Conservation (phyloP, 2,113 vertebrate genomes). For the Tyrannus savana region DNA sequence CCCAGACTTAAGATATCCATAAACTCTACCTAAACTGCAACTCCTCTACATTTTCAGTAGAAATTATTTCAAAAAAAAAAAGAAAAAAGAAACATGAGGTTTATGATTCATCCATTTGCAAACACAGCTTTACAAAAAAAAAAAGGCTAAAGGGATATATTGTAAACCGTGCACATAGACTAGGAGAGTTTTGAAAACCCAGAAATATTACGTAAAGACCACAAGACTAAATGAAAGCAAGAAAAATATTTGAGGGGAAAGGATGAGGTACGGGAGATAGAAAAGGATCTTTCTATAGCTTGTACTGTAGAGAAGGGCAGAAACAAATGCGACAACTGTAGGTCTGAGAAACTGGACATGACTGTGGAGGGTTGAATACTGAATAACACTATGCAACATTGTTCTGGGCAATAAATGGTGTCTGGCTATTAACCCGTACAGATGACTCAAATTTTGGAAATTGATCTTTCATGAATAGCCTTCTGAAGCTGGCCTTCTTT, state of each 20-base stretch:
- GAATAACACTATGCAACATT: not conserved
- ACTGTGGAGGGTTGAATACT: not conserved
- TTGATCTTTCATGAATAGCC: not conserved
- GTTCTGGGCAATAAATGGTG: not conserved
- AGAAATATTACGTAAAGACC: conserved; percentile 15
- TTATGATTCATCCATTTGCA: conserved; percentile 42
- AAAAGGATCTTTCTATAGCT: not conserved
- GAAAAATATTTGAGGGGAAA: conserved; percentile 24
- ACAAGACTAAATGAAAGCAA: conserved; percentile 35
- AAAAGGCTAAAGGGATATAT: not conserved
- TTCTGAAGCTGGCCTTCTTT: not conserved
- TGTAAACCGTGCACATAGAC: not conserved
- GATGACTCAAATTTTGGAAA: conserved; percentile 44
- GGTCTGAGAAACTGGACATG: not conserved
- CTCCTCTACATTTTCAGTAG: not conserved
- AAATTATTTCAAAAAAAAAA: not conserved
- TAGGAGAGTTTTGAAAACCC: not conserved
- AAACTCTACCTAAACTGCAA: not conserved
- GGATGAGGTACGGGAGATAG: not conserved
- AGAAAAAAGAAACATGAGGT: not conserved
- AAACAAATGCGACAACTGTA: not conserved
- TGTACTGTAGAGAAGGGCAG: not conserved
- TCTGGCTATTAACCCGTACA: not conserved
- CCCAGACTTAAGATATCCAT: not conserved
- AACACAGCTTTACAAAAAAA: not conserved